phyloP scores from a whole-genome alignment of 1,140 invertebrate species.

The Drosophila nannoptera region DNA sequence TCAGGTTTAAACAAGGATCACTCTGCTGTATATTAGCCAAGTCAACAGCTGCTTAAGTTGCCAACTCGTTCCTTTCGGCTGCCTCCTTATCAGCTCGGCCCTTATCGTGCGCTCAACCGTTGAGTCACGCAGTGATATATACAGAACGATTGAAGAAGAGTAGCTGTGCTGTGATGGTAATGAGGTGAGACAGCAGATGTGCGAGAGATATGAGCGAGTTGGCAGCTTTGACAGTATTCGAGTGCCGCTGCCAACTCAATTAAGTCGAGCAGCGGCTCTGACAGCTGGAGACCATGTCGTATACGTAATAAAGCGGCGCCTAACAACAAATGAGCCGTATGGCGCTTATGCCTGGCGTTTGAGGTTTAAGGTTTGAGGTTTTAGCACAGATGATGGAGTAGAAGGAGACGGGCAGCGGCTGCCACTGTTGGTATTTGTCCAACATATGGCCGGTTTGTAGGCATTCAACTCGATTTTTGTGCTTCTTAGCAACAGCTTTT shows the following conservation, averaged over 20 bases:
- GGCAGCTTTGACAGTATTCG: slow-evolving; percentile 6
- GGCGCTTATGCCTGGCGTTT: neutral
- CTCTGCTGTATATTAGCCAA: no score
- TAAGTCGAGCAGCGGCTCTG: slow-evolving; percentile 30
- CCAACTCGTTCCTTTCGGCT: slow-evolving; percentile 16
- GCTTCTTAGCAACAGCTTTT: slow-evolving; percentile 48
- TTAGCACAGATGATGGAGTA: neutral
- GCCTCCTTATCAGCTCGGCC: slow-evolving; percentile 17
- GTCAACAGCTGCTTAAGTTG: slow-evolving; percentile 11
- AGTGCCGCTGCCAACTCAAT: slow-evolving; percentile 30
- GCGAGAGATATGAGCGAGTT: neutral
- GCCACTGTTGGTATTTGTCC: slow-evolving; percentile 40
- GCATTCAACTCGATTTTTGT: slow-evolving; percentile 27
- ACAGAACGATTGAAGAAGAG: neutral
- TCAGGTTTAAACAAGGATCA: no score
- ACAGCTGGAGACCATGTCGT: slow-evolving; percentile 39
- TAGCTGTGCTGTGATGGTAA: neutral
- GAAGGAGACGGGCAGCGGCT: no score
- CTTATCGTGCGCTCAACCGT: slow-evolving; percentile 64
- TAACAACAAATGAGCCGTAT: slow-evolving; percentile 27
- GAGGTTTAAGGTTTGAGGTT: slow-evolving; percentile 4
- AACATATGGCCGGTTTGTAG: slow-evolving; percentile 53
- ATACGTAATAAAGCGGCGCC: slow-evolving; percentile 59
- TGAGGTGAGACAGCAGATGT: slow-evolving; percentile 19
- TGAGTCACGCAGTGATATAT: no score